Evolutionary conservation across 1,140 invertebrate genomes (phyloP).

Genomic region (Cardiocondyla obscurior): DNA sequence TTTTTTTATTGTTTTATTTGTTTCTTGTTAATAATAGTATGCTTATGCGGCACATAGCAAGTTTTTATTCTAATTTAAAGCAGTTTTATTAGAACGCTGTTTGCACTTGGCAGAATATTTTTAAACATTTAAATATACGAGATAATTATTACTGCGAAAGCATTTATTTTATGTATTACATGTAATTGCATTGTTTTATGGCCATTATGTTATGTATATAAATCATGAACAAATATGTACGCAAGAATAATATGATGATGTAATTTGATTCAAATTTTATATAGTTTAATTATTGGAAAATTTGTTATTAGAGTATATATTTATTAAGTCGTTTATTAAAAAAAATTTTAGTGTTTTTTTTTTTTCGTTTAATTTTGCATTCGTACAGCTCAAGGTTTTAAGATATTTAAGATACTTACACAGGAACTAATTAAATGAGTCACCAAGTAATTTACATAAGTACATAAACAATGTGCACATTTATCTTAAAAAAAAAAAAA

Average conservation of each 20-base stretch:
- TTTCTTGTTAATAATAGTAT: not conserved
- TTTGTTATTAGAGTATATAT: not conserved
- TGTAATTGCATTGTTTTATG: not conserved
- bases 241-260: not conserved
- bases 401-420: not conserved
- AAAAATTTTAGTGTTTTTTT: not conserved
- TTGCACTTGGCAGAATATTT: not conserved
- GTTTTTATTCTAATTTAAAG: not conserved
- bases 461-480: not conserved
- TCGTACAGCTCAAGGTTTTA: not conserved
- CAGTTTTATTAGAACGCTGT: not conserved
- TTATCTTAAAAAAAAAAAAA: conserved; percentile 17
- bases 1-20: not conserved
- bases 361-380: not conserved
- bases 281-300: not conserved
- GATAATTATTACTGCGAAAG: not conserved
- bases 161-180: not conserved
- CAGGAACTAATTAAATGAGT: not conserved
- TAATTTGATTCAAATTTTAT: not conserved
- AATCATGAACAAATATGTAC: not conserved
- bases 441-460: not conserved
- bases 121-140: not conserved
- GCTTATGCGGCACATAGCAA: not conserved
- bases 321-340: not conserved
- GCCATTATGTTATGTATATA: not conserved